These are phyloP conservation scores for Corvus cornix DNA, from an alignment of 2,113 vertebrate species.

Conservation along the genomic window DNA sequence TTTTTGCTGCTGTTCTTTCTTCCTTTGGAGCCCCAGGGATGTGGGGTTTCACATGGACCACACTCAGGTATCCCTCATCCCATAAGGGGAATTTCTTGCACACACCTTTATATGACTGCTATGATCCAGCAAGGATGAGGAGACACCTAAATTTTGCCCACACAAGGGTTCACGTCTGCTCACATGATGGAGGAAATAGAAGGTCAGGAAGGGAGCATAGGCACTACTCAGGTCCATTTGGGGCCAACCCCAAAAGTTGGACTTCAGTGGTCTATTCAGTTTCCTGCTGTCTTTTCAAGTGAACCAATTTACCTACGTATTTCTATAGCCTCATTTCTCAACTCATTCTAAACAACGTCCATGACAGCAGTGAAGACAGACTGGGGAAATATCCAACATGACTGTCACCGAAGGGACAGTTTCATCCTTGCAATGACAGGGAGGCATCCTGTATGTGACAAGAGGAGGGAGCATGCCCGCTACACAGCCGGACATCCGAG, in stretches of 20 bases:
- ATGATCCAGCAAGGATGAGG: neutral
- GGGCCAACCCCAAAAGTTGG: neutral
- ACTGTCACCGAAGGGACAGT: neutral
- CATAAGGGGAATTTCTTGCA: neutral
- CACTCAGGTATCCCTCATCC: accelerated
- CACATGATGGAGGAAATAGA: neutral
- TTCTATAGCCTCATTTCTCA: neutral
- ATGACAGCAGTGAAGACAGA: neutral
- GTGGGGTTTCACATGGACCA: neutral
- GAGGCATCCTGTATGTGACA: accelerated
- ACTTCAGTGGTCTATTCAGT: neutral
- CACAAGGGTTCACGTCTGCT: neutral
- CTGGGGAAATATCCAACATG: neutral
- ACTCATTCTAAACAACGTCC: neutral
- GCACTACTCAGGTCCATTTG: neutral
- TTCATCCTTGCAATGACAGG: neutral
- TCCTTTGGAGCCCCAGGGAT: neutral
- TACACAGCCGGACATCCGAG: accelerated
- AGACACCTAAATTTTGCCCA: neutral
- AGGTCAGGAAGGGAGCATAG: neutral
- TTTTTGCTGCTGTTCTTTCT: neutral
- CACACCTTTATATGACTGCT: neutral
- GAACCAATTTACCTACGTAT: neutral
- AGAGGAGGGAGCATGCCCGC: neutral
- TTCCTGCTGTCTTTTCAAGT: neutral